These are phyloP conservation scores for Ligdia adustata DNA, from an alignment of 2,888 invertebrate species.

Conservation along the genomic window DNA sequence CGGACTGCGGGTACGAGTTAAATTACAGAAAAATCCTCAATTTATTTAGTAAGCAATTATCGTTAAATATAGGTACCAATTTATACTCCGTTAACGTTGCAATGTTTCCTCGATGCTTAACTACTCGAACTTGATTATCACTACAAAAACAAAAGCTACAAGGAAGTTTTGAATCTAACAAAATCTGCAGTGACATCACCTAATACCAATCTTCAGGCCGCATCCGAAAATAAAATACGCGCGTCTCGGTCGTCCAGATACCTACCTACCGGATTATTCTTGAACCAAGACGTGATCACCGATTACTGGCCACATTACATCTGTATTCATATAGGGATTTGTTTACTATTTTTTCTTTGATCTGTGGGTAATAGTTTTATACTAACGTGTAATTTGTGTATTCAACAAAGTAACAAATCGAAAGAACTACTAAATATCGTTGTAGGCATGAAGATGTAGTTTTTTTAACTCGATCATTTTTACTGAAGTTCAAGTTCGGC, in stretches of 20 bases:
- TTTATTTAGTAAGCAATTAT: no score
- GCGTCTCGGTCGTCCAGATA: conserved; percentile 29
- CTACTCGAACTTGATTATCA: conserved; percentile 1
- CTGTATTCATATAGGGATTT: background rate
- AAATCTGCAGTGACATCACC: conserved; percentile 53
- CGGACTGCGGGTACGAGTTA: no score
- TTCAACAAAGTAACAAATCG: no score
- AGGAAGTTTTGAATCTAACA: conserved; percentile 21
- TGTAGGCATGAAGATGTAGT: no score
- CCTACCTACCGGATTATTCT: conserved; percentile 19
- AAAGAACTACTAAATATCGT: no score
- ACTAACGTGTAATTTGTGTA: conserved; percentile 1
- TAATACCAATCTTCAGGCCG: conserved; percentile 43
- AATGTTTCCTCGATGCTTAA: background rate
- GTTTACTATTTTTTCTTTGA: conserved; percentile 14
- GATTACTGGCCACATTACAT: conserved; percentile 7
- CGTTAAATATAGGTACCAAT: no score
- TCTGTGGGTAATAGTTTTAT: conserved; percentile 1
- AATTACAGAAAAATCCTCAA: no score
- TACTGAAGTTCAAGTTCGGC: no score
- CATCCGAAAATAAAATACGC: conserved; percentile 51
- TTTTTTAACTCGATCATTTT: no score
- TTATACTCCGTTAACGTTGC: no score
- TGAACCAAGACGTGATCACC: conserved; percentile 1
- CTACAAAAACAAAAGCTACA: conserved; percentile 18